Percentiles rank a stretch among this genome's conserved stretches.
Evolutionary conservation across 2,888 invertebrate species (phyloP).

Genomic region (Andrena hattorfiana): DNA sequence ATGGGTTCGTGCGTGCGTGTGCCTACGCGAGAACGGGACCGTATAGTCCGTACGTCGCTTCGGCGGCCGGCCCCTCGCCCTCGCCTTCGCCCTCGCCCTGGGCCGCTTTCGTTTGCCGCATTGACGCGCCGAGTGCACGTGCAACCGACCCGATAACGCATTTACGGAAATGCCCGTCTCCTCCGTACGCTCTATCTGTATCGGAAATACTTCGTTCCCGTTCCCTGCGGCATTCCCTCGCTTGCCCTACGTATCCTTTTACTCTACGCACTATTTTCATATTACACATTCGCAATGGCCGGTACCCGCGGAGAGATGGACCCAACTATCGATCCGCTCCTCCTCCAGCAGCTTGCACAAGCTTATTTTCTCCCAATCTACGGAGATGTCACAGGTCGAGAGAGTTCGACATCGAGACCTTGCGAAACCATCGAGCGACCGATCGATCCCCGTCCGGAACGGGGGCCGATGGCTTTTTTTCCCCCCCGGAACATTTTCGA

Average conservation of each 20-base stretch:
- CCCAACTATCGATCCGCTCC: constrained; percentile 61
- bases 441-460: not conserved
- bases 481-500: not conserved
- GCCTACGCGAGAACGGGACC: constrained; percentile 37
- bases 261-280: constrained; percentile 49
- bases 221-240: not conserved
- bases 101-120: constrained; percentile 63
- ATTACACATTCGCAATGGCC: constrained; percentile 63
- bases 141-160: constrained; percentile 59
- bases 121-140: constrained; percentile 75
- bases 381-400: constrained; percentile 22
- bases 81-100: constrained; percentile 43
- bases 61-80: constrained; percentile 52
- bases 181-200: not conserved
- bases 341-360: constrained; percentile 21
- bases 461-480: not conserved
- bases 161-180: constrained; percentile 35
- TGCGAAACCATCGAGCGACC: not conserved
- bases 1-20: constrained; percentile 21
- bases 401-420: not conserved
- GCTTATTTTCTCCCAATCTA: constrained; percentile 26
- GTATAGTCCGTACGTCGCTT: constrained; percentile 21
- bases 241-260: constrained; percentile 21
- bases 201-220: not conserved
- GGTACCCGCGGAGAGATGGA: constrained; percentile 52